Conservation (phyloP, 2,888 invertebrate genomes). For the Carcina quercana region DNA sequence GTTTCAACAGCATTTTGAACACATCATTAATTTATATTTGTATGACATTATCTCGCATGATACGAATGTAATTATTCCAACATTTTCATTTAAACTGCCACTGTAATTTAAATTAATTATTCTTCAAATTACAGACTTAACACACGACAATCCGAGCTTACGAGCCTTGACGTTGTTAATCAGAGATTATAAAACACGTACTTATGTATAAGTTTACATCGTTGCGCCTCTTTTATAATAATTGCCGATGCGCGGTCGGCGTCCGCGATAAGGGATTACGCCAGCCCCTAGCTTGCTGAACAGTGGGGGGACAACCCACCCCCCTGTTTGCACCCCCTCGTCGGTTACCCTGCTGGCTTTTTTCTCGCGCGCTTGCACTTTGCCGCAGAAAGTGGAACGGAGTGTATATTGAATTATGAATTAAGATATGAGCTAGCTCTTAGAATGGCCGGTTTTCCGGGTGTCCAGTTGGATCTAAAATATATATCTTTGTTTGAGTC, state of each 20-base stretch:
- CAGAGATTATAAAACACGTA: slow-evolving; percentile 14
- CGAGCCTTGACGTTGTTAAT: background rate
- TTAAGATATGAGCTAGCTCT: slow-evolving; percentile 45
- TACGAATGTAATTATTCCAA: too few relatives aligned
- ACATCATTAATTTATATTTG: too few relatives aligned
- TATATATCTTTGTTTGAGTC: too few relatives aligned
- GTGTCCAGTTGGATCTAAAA: too few relatives aligned
- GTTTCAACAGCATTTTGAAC: too few relatives aligned
- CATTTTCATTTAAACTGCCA: too few relatives aligned
- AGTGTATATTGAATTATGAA: slow-evolving; percentile 66
- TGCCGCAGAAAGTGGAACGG: slow-evolving; percentile 37
- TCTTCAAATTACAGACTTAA: too few relatives aligned
- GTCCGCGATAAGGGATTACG: slow-evolving; percentile 59
- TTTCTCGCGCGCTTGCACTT: slow-evolving; percentile 61
- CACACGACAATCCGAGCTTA: background rate
- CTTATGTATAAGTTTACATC: slow-evolving; percentile 39
- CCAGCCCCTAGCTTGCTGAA: slow-evolving; percentile 27
- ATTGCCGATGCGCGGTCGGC: slow-evolving; percentile 61
- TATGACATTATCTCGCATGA: too few relatives aligned
- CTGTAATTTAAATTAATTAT: too few relatives aligned
- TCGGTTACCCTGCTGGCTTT: slow-evolving; percentile 43
- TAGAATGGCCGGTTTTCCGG: slow-evolving; percentile 11
- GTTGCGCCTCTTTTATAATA: slow-evolving; percentile 52
- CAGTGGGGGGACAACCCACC: slow-evolving; percentile 10
- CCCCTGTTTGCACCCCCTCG: slow-evolving; percentile 18